phyloP scores from a whole-genome alignment of 2,113 vertebrate species.

The Solea solea region DNA sequence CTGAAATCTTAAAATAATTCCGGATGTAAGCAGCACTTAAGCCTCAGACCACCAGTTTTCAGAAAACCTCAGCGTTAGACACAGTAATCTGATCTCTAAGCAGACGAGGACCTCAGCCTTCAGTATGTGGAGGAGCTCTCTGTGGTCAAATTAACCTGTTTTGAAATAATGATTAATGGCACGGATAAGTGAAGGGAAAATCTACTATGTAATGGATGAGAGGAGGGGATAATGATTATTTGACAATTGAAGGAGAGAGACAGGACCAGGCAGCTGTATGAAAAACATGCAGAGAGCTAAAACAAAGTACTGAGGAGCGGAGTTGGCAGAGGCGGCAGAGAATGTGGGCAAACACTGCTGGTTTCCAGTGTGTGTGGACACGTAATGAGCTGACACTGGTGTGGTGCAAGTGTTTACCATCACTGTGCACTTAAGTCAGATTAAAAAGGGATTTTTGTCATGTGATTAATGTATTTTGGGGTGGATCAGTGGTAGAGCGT shows the following conservation, averaged over 20 bases:
- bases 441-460: too few species aligned
- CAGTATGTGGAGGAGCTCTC: slow-evolving; percentile 30
- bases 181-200: slow-evolving; percentile 2
- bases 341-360: slow-evolving; percentile 47
- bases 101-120: slow-evolving; percentile 4
- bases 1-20: slow-evolving; percentile 31
- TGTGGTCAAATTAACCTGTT: slow-evolving; percentile 23
- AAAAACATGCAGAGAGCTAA: slow-evolving; percentile 20
- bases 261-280: background rate
- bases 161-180: slow-evolving; percentile 38
- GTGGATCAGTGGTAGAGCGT: too few species aligned
- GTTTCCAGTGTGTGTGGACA: slow-evolving; percentile 57
- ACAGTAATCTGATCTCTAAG: slow-evolving; percentile 25
- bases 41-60: slow-evolving; percentile 20
- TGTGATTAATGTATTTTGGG: too few species aligned
- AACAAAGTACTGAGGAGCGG: slow-evolving; percentile 31
- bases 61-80: slow-evolving; percentile 19
- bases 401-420: slow-evolving; percentile 14
- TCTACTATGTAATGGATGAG: slow-evolving; percentile 18
- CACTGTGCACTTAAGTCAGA: background rate
- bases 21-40: slow-evolving; percentile 23
- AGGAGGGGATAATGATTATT: slow-evolving; percentile 30
- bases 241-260: slow-evolving; percentile 14
- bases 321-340: slow-evolving; percentile 35
- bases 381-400: slow-evolving; percentile 31